Base-by-base conservation (phyloP, 2,797 vertebrate genomes). In the Balearica regulorum region DNA sequence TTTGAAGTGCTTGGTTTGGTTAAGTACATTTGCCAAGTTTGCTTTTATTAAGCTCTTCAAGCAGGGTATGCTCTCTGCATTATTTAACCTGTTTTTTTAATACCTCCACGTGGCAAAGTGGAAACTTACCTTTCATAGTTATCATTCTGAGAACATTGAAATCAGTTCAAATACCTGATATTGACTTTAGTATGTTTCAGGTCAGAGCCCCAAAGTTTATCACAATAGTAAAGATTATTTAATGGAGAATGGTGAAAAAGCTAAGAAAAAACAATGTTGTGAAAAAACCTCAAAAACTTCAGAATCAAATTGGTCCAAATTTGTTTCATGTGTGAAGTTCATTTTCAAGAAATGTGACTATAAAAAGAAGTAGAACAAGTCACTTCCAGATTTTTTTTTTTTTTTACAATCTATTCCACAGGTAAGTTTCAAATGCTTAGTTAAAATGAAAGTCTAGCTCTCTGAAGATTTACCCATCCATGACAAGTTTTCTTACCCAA, bases 361-460 rank as follows among this genome's bases (percentile, higher is more conserved):
- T 24, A 73, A 80, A 71, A 72, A 35, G n/a, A 89, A 94, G 39
- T 51, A 62, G 48, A 93, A 82, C 11, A 51, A 85, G 37, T 83
- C 18, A 80, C 16, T 95, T 92, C 55, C 43, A 53, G 33, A 80
- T 39, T 26, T 28, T 13, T 20, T 11, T 5, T 48, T 37, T 51
- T 58, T 73, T 64, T 20, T 8, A 24, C 5, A 24, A 28, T 20
- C 43, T 81, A 12, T 70, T 80, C 29, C 61, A 24, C 7, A 8
- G 31, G 37, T 58, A 94, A 75, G 10, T 93, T 75, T 91, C 41
- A 41, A 51, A 70, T 14, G 51, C 20, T 58, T 88, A 3, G 11
- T 86, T 73, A 88, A 92, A 91, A 91, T 7, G 51, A 69, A 92
- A 95, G 69, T 78, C 17, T 71, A 55, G 43, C 22, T 24, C 51